Conservation (phyloP, 2,113 vertebrate genomes). For the Myrmecophaga tridactyla region DNA sequence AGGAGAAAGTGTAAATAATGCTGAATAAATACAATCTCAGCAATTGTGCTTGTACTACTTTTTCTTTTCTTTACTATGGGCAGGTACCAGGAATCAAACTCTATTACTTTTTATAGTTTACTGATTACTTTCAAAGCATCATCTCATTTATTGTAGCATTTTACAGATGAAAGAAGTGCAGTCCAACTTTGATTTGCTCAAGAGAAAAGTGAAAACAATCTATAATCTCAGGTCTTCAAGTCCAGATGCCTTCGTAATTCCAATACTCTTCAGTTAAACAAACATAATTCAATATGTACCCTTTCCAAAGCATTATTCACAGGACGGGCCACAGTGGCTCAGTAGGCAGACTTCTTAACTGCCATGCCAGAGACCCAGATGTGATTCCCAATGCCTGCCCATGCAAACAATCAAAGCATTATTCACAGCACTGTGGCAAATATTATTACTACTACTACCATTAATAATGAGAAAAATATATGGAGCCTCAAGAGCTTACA, state of each 20-base stretch:
- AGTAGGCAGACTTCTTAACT: no score
- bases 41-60: background rate
- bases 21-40: background rate
- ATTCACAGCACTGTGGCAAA: rapidly evolving
- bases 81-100: no score
- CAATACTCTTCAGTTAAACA: background rate
- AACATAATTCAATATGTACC: background rate
- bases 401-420: no score
- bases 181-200: background rate
- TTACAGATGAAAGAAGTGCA: background rate
- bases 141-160: background rate
- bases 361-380: no score
- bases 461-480: background rate
- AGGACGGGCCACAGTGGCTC: no score
- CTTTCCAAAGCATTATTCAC: background rate
- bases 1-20: background rate
- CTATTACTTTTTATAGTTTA: background rate
- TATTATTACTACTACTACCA: no score
- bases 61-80: no score
- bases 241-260: background rate
- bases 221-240: background rate
- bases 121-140: background rate
- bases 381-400: no score
- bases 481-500: background rate
- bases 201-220: background rate